Base-by-base conservation (phyloP, 2,888 invertebrate genomes). In the Scrobipalpa atriplicella region DNA sequence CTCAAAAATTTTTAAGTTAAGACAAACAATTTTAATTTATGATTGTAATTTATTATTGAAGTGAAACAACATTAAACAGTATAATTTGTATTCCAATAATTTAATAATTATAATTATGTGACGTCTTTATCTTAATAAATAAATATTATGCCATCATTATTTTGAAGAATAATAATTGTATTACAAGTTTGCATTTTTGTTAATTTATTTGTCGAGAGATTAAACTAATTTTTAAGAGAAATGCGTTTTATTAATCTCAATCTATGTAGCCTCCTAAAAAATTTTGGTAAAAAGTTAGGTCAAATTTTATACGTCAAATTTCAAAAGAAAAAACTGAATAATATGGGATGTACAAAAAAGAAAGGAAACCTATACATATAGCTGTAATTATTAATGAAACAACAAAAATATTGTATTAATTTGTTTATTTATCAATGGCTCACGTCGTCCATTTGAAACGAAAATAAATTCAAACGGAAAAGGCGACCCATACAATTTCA, bases 191-290 rank as follows among this genome's bases (percentile, higher is more conserved):
- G 83, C 85, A 87, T 87, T 87, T 78, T 84, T 86, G 88, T 90
- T 90, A 89, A 90, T 90, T 92, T 91, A 90, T 90, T 91, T 88
- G 86, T 89, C 90, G 83, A 89, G 89, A 87, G 86, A 92, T 90
- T 91, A 92, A 91, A 92, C 78, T 85, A 87, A 89, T 87, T 90
- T 87, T 85, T 89, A 90, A 89, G 87, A 81, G 75, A 67, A 60
- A 65, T 52, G 70, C 66, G 69, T 79, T 78, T 77, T 77, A 78
- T 62, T 73, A 78, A 64, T 16, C 11, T 21, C 3, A 16, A 60
- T 13, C 21, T 38, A 39, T 56, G 47, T 10, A 61, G 13, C 5
- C 11, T 43, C 18, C 51, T 13, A n/a, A n/a, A n/a, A n/a, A n/a
- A n/a, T n/a, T n/a, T n/a, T n/a, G n/a, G n/a, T n/a, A n/a, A n/a